These are phyloP conservation scores for Synaphobranchus kaupii DNA, from an alignment of 2,797 vertebrate genomes.

Conservation along the genomic window DNA sequence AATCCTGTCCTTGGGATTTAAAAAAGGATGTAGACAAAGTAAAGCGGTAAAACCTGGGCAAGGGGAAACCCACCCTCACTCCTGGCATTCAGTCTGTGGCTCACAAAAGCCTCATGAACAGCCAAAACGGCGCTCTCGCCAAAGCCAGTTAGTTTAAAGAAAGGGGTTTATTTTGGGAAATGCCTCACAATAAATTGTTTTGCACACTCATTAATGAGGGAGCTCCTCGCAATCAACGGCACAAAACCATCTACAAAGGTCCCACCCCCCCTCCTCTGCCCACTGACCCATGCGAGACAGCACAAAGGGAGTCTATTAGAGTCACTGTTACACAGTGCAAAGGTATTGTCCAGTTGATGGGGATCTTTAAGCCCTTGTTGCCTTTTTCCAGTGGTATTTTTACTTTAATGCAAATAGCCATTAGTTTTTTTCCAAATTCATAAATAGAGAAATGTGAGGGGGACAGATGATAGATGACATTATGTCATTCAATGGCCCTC, in stretches of 20 bases:
- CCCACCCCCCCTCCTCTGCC: slow-evolving; percentile 72
- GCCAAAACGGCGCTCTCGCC: slow-evolving; percentile 79
- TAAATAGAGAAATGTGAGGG: background rate
- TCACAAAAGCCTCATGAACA: slow-evolving; percentile 75
- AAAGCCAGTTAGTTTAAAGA: slow-evolving; percentile 84
- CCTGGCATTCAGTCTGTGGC: slow-evolving; percentile 43
- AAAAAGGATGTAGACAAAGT: slow-evolving; percentile 14
- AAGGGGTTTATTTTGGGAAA: slow-evolving; percentile 85
- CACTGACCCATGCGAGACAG: slow-evolving; percentile 44
- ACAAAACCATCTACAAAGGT: slow-evolving; percentile 77
- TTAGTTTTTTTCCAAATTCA: slow-evolving; percentile 32
- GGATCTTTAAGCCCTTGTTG: background rate
- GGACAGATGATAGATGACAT: background rate
- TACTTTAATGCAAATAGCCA: slow-evolving; percentile 32
- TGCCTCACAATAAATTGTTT: slow-evolving; percentile 84
- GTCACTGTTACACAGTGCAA: slow-evolving; percentile 26
- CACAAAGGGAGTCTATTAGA: slow-evolving; percentile 30
- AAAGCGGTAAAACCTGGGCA: slow-evolving; percentile 2
- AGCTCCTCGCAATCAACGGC: slow-evolving; percentile 74
- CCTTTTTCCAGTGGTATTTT: slow-evolving; percentile 13
- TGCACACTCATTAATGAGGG: slow-evolving; percentile 83
- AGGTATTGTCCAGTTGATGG: slow-evolving; percentile 9
- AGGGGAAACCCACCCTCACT: slow-evolving; percentile 18
- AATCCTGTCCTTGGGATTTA: background rate
- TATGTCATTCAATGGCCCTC: slow-evolving; percentile 35